These are phyloP conservation scores for Drosophila pruinosa DNA, from an alignment of 1,140 invertebrate species.

Conservation along the genomic window DNA sequence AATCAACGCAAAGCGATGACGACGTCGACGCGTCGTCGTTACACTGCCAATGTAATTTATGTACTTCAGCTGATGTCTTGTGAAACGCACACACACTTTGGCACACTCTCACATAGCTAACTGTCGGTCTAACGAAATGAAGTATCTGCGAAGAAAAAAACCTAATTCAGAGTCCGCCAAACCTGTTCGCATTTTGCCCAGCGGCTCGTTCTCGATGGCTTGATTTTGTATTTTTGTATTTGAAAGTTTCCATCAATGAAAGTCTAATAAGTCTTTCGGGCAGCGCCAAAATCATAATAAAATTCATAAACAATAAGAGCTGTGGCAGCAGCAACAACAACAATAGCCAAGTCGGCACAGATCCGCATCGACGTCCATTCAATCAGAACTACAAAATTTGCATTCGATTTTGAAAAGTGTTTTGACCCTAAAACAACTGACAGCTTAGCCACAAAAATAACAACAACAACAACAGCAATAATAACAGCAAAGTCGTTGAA, in stretches of 20 bases:
- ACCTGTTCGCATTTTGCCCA: slow-evolving; percentile 52
- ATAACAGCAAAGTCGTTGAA: slow-evolving; percentile 8
- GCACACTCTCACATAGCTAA: slow-evolving; percentile 11
- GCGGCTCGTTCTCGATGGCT: slow-evolving; percentile 58
- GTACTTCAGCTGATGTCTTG: slow-evolving; percentile 60
- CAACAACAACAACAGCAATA: background rate
- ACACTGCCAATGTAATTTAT: slow-evolving; percentile 77
- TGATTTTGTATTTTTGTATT: slow-evolving; percentile 20
- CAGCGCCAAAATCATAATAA: slow-evolving; percentile 30
- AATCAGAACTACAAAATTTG: slow-evolving; percentile 40
- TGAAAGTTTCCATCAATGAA: slow-evolving; percentile 79
- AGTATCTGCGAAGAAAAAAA: slow-evolving; percentile 37
- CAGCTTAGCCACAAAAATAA: background rate
- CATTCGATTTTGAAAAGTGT: slow-evolving; percentile 46
- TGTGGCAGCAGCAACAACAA: background rate
- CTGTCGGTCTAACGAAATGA: slow-evolving; percentile 59
- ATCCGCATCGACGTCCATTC: slow-evolving; percentile 55
- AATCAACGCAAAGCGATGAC: slow-evolving; percentile 21
- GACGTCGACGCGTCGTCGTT: slow-evolving; percentile 44
- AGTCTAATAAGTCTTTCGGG: slow-evolving; percentile 50
- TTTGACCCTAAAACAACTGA: slow-evolving; percentile 39
- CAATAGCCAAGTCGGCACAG: slow-evolving; percentile 19
- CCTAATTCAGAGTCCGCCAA: slow-evolving; percentile 23
- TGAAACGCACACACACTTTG: slow-evolving; percentile 45
- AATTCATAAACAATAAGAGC: slow-evolving; percentile 38